Percentiles rank a stretch among this genome's conserved stretches.
Conservation (phyloP, 2,888 invertebrate genomes). For the Cheilosia vernalis region DNA sequence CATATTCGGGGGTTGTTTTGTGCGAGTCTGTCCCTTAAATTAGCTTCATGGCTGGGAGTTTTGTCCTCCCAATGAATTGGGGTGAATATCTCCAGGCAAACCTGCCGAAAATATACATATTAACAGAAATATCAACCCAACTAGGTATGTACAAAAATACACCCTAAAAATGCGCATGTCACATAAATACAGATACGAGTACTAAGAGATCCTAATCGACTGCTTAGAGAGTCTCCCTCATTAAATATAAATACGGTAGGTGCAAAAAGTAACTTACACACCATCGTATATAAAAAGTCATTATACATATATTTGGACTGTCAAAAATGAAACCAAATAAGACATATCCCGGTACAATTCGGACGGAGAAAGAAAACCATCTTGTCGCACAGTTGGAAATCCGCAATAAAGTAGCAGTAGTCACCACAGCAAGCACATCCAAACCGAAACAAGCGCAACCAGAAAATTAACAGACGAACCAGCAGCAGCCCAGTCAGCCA, state of each 20-base stretch:
- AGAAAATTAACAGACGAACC: constrained; percentile 6
- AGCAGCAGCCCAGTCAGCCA: constrained; percentile 3
- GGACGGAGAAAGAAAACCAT: constrained; percentile 46
- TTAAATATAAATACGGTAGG: constrained; percentile 13
- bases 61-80: constrained; percentile 9
- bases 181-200: not conserved
- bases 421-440: constrained; percentile 60
- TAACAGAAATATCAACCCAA: not conserved
- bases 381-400: constrained; percentile 70
- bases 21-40: constrained; percentile 2
- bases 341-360: constrained; percentile 31
- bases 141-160: not conserved
- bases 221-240: constrained; percentile 49
- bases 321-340: not conserved
- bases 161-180: constrained; percentile 12
- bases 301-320: not conserved
- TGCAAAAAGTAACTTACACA: not conserved
- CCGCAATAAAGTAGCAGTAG: constrained; percentile 72
- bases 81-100: constrained; percentile 23
- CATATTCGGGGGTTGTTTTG: not conserved
- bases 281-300: constrained; percentile 28
- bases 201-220: constrained; percentile 45
- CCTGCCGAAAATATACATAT: not conserved
- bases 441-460: constrained; percentile 51
- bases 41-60: too few species aligned